Conservation (phyloP, 2,888 invertebrate genomes). For the Parnassius mnemosyne region DNA sequence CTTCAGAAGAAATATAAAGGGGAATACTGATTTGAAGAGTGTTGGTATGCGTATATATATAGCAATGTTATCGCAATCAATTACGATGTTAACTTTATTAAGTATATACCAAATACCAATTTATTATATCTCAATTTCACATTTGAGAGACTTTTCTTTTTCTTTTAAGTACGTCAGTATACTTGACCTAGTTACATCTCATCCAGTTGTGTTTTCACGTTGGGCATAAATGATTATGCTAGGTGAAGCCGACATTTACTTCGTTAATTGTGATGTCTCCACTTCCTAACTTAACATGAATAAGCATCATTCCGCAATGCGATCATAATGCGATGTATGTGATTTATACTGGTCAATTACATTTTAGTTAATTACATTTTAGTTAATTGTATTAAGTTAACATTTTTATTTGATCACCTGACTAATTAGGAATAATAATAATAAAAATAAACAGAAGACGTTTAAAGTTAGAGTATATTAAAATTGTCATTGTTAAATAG, state of each 20-base stretch:
- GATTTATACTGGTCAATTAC: no score
- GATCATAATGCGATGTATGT: no score
- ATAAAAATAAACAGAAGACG: no score
- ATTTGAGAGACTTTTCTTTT: conserved; percentile 1
- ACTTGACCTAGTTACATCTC: conserved; percentile 18
- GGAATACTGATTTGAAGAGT: background rate
- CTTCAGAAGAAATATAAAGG: background rate
- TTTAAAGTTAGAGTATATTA: no score
- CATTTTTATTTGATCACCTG: no score
- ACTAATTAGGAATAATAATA: no score
- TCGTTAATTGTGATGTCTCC: conserved; percentile 12
- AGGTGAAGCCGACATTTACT: conserved; percentile 8
- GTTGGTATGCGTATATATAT: background rate
- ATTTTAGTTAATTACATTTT: no score
- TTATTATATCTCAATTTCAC: conserved; percentile 1
- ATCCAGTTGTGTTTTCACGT: conserved; percentile 14
- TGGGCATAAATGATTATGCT: conserved; percentile 18
- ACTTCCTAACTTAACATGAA: background rate
- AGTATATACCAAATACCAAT: background rate
- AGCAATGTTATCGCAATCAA: background rate
- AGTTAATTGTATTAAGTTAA: no score
- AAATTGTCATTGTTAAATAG: no score
- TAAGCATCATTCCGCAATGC: no score
- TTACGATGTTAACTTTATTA: background rate
- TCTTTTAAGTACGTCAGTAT: conserved; percentile 2